A percentile compares a stretch with the other conserved stretches of the same genome.
Evolutionary conservation across 2,797 vertebrate species (phyloP).

Genomic region (Sebastes jordani): DNA sequence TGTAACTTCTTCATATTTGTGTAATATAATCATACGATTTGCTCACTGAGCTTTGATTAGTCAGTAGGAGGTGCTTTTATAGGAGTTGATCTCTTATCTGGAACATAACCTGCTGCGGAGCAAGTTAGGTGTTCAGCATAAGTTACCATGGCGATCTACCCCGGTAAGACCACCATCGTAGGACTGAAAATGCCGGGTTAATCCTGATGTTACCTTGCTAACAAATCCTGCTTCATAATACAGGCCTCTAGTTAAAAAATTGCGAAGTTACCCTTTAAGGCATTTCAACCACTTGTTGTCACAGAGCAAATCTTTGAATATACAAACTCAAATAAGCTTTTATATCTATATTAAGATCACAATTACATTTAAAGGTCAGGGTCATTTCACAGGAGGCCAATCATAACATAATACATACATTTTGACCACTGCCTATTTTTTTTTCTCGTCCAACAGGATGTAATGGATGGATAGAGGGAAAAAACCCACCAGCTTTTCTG

Average conservation of each 20-base stretch:
- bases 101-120: no score
- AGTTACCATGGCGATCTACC: no score
- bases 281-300: constrained; percentile 65
- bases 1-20: no score
- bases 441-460: constrained; percentile 79
- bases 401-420: background rate
- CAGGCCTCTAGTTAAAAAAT: background rate
- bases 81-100: no score
- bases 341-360: background rate
- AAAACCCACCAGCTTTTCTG: constrained; percentile 59
- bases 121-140: no score
- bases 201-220: accelerated
- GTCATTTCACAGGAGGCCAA: background rate
- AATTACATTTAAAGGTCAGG: background rate
- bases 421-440: background rate
- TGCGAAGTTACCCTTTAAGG: constrained; percentile 1
- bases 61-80: no score
- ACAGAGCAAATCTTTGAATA: constrained; percentile 53
- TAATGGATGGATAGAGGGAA: constrained; percentile 68
- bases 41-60: no score
- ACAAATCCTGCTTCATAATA: no score
- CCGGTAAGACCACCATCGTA: no score
- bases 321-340: background rate
- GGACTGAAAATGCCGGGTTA: no score
- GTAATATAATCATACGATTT: no score